Conservation (phyloP, 2,113 vertebrate genomes). For the Limanda limanda region DNA sequence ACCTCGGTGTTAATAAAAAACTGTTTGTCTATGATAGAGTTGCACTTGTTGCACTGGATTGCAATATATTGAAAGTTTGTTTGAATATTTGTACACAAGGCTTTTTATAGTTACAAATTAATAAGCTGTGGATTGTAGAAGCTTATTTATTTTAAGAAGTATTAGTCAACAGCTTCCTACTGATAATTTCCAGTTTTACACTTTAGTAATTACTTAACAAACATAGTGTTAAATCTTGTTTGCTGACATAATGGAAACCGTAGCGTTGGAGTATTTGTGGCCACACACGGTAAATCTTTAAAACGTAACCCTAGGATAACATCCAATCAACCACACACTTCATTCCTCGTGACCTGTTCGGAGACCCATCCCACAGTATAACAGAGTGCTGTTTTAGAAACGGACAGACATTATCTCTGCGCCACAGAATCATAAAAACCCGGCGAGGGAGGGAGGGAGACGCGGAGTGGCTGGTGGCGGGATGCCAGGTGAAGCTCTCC, state of each 20-base stretch:
- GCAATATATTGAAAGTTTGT: no score
- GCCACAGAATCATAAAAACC: conserved; percentile 62
- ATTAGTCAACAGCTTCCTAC: not conserved
- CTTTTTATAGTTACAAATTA: no score
- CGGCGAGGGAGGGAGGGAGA: conserved; percentile 1
- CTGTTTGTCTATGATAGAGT: not conserved
- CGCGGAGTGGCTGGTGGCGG: conserved; percentile 49
- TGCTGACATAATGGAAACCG: conserved; percentile 19
- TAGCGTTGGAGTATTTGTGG: conserved; percentile 14
- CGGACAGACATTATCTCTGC: conserved; percentile 71
- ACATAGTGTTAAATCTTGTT: conserved; percentile 18
- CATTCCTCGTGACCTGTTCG: conserved; percentile 50
- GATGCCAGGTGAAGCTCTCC: conserved; percentile 67
- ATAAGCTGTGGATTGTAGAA: no score
- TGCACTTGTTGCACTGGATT: not conserved
- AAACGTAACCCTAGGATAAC: conserved; percentile 50
- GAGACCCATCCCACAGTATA: conserved; percentile 63
- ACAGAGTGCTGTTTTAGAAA: conserved; percentile 68
- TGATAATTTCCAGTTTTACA: conserved; percentile 6
- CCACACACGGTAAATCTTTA: conserved; percentile 40
- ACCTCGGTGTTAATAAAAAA: not conserved
- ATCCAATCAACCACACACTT: conserved; percentile 61
- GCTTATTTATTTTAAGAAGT: not conserved
- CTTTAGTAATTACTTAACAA: conserved; percentile 20
- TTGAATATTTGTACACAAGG: no score